These are phyloP conservation scores for Limnothrissa miodon DNA, from an alignment of 2,113 vertebrate genomes.

Conservation along the genomic window DNA sequence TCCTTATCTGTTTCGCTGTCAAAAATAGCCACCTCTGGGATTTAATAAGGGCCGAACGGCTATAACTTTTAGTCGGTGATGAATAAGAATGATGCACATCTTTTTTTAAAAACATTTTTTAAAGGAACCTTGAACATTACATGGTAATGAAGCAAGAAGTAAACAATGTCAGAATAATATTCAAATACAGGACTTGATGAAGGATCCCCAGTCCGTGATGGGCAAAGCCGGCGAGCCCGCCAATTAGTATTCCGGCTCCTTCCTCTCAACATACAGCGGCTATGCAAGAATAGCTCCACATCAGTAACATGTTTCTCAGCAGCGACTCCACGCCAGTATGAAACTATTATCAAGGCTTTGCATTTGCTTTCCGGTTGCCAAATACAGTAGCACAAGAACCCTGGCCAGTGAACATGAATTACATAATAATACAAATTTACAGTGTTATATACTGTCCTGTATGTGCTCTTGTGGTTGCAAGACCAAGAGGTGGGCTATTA, in stretches of 20 bases:
- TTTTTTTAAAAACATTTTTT: conserved; percentile 16
- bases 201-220: neutral
- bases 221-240: neutral
- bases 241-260: neutral
- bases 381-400: neutral
- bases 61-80: neutral
- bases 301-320: neutral
- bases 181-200: neutral
- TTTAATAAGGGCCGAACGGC: neutral
- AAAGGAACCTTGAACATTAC: neutral
- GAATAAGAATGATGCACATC: conserved; percentile 24
- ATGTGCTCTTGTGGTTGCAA: neutral
- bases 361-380: neutral
- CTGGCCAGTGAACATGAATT: neutral
- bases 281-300: neutral
- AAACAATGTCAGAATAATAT: conserved; percentile 7
- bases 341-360: neutral
- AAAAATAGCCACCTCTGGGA: conserved; percentile 13
- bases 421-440: neutral
- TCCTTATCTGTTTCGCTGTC: conserved; percentile 51
- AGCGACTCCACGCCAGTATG: neutral
- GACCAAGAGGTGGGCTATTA: neutral
- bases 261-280: neutral
- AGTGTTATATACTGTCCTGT: neutral
- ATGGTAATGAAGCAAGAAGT: conserved; percentile 5